Evolutionary conservation across 2,888 invertebrate species (phyloP), one percentile per base, ranked within the genome.

Genomic region (Epinotia brunnichana): DNA sequence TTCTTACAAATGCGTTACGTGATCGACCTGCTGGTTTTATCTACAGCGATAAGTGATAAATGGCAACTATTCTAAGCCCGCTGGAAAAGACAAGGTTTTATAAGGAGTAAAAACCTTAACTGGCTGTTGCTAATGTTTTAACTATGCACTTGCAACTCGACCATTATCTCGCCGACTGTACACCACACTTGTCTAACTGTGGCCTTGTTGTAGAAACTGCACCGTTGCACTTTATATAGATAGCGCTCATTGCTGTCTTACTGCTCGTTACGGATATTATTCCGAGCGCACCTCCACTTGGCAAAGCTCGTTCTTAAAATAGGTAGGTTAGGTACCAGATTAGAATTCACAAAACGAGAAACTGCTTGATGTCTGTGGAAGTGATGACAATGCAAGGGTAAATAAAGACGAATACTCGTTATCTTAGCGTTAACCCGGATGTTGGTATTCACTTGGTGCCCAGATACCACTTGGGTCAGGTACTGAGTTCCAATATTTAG

Each of bases 181-280:
- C 9, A 9, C 67, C 17, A 21, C 21, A 57, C 62, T 70, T 61
- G 69, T 61, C 39, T 63, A 44, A 62, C 56, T 21, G 54, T 68
- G 72, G 72, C 67, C 72, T 68, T 73, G 66, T 67, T 71, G 57
- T 56, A 68, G 67, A 72, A 72, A 68, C 72, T 62, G 68, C 48
- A 67, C 44, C 11, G 54, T 21, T 68, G 68, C 72, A 73, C 56
- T 73, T 73, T 73, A 68, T 72, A 54, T 68, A 60, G 64, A 64
- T 70, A 13, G 63, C 11, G 39, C 53, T 60, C 17, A 19, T 60
- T 48, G 29, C 63, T 19, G 19, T 24, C 44, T 44, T 68, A 59
- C 67, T 19, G 57, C 56, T 59, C 48, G 59, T 68, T 59, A 68
- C 56, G 56, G 67, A 59, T 56, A 39, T 63, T 35, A 35, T 63